These are phyloP conservation scores for Scotopteryx bipunctaria DNA, from an alignment of 2,888 invertebrate genomes.

Conservation along the genomic window DNA sequence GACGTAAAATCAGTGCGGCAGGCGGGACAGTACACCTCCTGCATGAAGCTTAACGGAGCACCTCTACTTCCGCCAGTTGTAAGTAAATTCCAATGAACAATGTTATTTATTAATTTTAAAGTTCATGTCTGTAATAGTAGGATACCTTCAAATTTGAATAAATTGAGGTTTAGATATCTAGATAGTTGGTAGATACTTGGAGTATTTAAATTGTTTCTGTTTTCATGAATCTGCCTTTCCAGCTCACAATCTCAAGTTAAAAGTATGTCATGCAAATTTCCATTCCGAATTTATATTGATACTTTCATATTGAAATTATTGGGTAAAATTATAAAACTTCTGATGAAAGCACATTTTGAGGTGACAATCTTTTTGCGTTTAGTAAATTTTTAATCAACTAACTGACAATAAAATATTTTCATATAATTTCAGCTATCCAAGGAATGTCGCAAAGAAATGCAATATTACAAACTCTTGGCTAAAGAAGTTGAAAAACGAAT, in stretches of 20 bases:
- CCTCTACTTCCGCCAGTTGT: constrained; percentile 91
- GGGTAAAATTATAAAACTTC: constrained; percentile 22
- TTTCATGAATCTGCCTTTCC: constrained; percentile 19
- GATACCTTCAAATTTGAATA: neutral
- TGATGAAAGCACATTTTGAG: constrained; percentile 20
- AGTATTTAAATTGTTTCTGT: neutral
- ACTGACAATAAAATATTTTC: constrained; percentile 23
- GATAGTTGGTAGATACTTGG: neutral
- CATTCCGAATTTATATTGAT: constrained; percentile 16
- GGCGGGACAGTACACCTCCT: constrained; percentile 83
- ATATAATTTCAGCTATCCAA: constrained; percentile 84
- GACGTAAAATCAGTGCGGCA: constrained; percentile 73
- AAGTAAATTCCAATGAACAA: constrained; percentile 55
- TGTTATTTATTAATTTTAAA: neutral
- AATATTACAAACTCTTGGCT: constrained; percentile 86
- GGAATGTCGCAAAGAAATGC: constrained; percentile 85
- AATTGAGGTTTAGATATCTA: neutral
- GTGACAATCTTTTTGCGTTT: constrained; percentile 26
- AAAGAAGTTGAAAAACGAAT: constrained; percentile 85
- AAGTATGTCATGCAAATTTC: constrained; percentile 16
- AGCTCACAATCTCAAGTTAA: constrained; percentile 14
- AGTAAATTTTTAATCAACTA: constrained; percentile 6
- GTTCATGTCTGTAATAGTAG: neutral
- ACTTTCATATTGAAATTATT: constrained; percentile 17
- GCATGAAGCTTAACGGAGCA: constrained; percentile 88